A percentile compares a stretch with the other conserved stretches of the same genome.
These are phyloP conservation scores for Cephus rjabovi DNA, from an alignment of 2,888 invertebrate genomes.

Conservation along the genomic window DNA sequence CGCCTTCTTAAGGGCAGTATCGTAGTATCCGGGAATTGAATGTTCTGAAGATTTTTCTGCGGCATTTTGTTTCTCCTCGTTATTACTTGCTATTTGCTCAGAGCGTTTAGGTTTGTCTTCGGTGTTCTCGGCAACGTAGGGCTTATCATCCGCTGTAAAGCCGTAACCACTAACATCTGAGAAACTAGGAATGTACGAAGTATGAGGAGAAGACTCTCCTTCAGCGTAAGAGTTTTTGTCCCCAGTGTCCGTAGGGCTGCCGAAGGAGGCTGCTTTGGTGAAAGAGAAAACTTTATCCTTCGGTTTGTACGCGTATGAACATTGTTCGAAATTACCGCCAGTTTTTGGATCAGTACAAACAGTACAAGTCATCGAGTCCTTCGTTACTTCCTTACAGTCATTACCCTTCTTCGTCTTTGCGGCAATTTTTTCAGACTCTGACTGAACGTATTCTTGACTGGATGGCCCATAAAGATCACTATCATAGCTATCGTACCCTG, in stretches of 20 bases:
- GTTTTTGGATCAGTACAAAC: slow-evolving; percentile 81
- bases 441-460: slow-evolving; percentile 66
- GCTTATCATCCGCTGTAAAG: slow-evolving; percentile 10
- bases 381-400: slow-evolving; percentile 75
- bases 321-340: slow-evolving; percentile 82
- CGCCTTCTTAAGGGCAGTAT: slow-evolving; percentile 67
- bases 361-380: slow-evolving; percentile 77
- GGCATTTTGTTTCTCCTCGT: background rate
- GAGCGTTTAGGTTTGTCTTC: background rate
- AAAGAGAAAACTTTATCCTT: slow-evolving; percentile 72
- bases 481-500: slow-evolving; percentile 1
- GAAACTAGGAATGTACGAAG: background rate
- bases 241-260: slow-evolving; percentile 38
- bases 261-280: slow-evolving; percentile 51
- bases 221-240: background rate
- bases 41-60: background rate
- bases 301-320: slow-evolving; percentile 81
- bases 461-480: slow-evolving; percentile 16
- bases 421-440: slow-evolving; percentile 73
- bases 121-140: slow-evolving; percentile 9
- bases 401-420: slow-evolving; percentile 73
- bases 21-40: slow-evolving; percentile 35
- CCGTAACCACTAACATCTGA: background rate
- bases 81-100: background rate
- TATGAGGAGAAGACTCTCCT: background rate